These are phyloP conservation scores for Deilephila elpenor DNA, from an alignment of 2,888 invertebrate genomes.

Conservation along the genomic window DNA sequence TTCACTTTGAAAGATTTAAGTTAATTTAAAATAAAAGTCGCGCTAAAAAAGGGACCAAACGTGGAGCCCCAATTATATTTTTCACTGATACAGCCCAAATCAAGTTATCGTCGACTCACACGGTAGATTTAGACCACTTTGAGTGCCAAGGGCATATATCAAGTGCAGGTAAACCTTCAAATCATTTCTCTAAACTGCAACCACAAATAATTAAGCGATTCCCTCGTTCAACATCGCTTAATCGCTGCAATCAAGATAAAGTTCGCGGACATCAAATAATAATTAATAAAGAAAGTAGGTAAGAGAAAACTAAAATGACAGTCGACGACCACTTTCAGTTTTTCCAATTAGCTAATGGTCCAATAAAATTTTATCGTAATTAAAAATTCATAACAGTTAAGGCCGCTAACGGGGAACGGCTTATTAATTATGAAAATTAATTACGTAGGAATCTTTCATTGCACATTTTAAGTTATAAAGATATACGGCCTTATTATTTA, in stretches of 20 bases:
- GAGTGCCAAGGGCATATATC: no score
- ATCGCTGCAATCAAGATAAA: neutral
- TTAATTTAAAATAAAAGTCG: no score
- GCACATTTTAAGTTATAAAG: neutral
- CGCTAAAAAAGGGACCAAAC: no score
- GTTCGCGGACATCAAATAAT: neutral
- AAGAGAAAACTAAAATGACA: neutral
- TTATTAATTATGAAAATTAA: neutral
- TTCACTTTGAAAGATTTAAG: no score
- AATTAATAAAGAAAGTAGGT: neutral
- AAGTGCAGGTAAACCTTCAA: no score
- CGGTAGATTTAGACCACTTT: no score
- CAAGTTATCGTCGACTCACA: no score
- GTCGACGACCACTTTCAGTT: neutral
- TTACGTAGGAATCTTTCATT: neutral
- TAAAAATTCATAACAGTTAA: neutral
- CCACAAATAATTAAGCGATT: no score
- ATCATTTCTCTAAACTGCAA: no score
- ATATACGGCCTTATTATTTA: no score
- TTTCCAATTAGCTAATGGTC: conserved; percentile 3
- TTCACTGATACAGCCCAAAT: no score
- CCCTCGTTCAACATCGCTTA: neutral
- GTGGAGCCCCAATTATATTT: no score
- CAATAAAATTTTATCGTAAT: conserved; percentile 10
- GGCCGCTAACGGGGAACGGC: neutral